These are phyloP conservation scores for Trilocha varians DNA, from an alignment of 2,888 invertebrate species.

Conservation along the genomic window DNA sequence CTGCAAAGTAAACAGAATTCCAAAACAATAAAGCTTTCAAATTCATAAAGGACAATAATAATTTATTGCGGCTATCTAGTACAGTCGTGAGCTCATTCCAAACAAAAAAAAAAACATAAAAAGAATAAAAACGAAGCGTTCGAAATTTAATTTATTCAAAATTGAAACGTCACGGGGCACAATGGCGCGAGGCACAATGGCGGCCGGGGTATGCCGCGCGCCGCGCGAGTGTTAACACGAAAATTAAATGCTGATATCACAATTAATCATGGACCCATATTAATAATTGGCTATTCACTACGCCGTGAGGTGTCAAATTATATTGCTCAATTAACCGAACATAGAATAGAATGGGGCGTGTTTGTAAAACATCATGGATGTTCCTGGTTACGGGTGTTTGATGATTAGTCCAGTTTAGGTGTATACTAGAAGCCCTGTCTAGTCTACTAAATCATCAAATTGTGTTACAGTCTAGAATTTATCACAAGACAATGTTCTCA, in stretches of 20 bases:
- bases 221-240: constrained; percentile 66
- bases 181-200: constrained; percentile 64
- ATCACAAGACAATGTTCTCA: too few relatives aligned
- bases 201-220: constrained; percentile 32
- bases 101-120: constrained; percentile 50
- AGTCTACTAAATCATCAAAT: too few relatives aligned
- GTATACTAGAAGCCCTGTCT: neutral
- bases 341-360: constrained; percentile 64
- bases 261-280: constrained; percentile 72
- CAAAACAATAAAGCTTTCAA: constrained; percentile 46
- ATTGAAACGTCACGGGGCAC: constrained; percentile 71
- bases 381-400: constrained; percentile 18
- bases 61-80: constrained; percentile 39
- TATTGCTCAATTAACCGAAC: constrained; percentile 69
- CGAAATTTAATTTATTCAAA: constrained; percentile 74
- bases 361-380: constrained; percentile 36
- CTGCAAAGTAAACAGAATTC: constrained; percentile 17
- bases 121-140: constrained; percentile 67
- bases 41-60: constrained; percentile 56
- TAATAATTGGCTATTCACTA: constrained; percentile 72
- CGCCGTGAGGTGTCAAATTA: constrained; percentile 71
- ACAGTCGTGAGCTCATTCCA: constrained; percentile 59
- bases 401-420: neutral
- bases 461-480: too few relatives aligned
- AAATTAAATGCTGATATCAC: constrained; percentile 74